A percentile compares a stretch with the other conserved stretches of the same genome.
Evolutionary conservation across 2,113 vertebrate species (phyloP).

Genomic region (Oenanthe oenanthe): DNA sequence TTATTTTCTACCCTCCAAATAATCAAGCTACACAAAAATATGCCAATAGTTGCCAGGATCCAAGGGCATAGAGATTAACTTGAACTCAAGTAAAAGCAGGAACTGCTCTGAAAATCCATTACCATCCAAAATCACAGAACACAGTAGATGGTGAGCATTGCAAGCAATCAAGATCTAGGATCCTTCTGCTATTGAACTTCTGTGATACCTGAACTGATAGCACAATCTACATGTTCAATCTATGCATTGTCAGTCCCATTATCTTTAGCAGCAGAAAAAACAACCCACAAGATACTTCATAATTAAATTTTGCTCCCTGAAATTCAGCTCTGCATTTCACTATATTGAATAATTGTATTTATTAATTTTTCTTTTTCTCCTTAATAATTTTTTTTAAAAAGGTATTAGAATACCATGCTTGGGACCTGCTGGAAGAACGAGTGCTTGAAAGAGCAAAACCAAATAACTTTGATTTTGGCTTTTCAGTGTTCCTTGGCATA

Average conservation of each 20-base stretch:
- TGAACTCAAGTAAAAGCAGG: background rate
- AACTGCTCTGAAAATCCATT: background rate
- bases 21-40: background rate
- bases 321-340: background rate
- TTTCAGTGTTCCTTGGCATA: background rate
- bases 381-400: too few relatives aligned
- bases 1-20: background rate
- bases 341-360: background rate
- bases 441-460: background rate
- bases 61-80: background rate
- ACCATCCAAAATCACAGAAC: background rate
- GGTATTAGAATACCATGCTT: accelerated
- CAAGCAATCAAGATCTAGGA: background rate
- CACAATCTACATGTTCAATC: too few relatives aligned
- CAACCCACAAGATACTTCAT: background rate
- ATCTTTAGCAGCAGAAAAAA: background rate
- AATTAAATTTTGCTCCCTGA: background rate
- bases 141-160: background rate
- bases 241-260: background rate
- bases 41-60: background rate
- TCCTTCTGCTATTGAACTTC: background rate
- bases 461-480: background rate
- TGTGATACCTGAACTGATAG: background rate
- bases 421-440: background rate
- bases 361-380: background rate